phyloP scores from a whole-genome alignment of 1,140 invertebrate species.

The Ylistrum balloti region DNA sequence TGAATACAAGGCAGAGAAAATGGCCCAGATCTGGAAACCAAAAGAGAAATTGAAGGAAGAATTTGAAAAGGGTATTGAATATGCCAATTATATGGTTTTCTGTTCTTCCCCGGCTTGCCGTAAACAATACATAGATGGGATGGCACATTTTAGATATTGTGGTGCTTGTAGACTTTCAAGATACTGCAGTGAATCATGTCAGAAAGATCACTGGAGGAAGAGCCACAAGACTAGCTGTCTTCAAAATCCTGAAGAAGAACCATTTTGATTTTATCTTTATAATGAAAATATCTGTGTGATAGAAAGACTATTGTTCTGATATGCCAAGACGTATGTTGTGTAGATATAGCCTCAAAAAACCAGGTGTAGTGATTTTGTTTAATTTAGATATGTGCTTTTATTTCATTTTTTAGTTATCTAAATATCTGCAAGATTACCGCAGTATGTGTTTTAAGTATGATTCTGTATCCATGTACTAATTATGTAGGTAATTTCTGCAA shows the following conservation, averaged over 20 bases:
- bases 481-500: no score
- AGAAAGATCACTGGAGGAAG: slow-evolving; percentile 71
- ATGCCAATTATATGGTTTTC: slow-evolving; percentile 51
- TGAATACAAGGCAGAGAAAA: slow-evolving; percentile 26
- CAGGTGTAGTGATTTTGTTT: no score
- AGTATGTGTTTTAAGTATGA: no score
- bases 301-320: no score
- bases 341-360: no score
- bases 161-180: slow-evolving; percentile 66
- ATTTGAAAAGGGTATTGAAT: slow-evolving; percentile 45
- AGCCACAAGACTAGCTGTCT: slow-evolving; percentile 67
- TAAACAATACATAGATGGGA: slow-evolving; percentile 54
- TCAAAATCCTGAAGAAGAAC: slow-evolving; percentile 22
- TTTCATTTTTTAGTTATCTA: no score
- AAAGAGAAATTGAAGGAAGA: slow-evolving; percentile 61
- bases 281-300: no score
- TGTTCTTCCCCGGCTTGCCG: slow-evolving; percentile 66
- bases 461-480: no score
- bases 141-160: slow-evolving; percentile 67
- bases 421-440: no score
- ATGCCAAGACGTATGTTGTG: no score
- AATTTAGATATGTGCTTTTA: no score
- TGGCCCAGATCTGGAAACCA: slow-evolving; percentile 60
- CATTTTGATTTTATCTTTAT: not conserved
- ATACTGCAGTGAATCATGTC: slow-evolving; percentile 70